Evolutionary conservation across 2,797 vertebrate genomes (phyloP).

Genomic region (Avahi laniger): DNA sequence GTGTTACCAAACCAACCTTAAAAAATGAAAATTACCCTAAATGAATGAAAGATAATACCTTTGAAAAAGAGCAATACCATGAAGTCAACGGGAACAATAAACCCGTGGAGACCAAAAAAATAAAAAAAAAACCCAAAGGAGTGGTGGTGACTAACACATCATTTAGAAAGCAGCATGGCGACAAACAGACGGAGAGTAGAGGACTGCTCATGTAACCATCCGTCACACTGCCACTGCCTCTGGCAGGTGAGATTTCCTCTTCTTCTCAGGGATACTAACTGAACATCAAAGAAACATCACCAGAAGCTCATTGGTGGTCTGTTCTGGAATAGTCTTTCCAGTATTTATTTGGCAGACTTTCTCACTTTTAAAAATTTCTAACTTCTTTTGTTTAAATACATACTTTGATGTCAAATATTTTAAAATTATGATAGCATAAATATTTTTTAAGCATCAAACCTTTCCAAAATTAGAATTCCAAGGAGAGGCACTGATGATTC

Average conservation of each 20-base stretch:
- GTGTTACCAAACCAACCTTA: background rate
- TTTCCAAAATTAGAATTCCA: conserved; percentile 8
- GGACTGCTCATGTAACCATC: background rate
- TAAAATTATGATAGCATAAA: background rate
- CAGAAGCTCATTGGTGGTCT: background rate
- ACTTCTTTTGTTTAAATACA: background rate
- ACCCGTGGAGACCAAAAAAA: background rate
- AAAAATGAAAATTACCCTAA: background rate
- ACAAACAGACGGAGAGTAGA: background rate
- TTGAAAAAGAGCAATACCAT: background rate
- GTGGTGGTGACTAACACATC: background rate
- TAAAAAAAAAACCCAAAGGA: background rate
- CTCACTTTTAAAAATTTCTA: background rate
- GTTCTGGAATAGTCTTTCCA: background rate
- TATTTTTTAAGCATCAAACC: background rate
- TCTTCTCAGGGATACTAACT: background rate
- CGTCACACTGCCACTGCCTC: no score
- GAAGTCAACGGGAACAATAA: background rate
- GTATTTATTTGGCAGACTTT: background rate
- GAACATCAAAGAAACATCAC: background rate
- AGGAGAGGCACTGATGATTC: background rate
- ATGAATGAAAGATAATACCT: background rate
- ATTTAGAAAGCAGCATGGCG: background rate
- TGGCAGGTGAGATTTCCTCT: background rate
- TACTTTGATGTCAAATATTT: background rate